A percentile compares a stretch with the other conserved stretches of the same genome.
Conservation (phyloP, 2,113 vertebrate species). For the Halcyon senegalensis region DNA sequence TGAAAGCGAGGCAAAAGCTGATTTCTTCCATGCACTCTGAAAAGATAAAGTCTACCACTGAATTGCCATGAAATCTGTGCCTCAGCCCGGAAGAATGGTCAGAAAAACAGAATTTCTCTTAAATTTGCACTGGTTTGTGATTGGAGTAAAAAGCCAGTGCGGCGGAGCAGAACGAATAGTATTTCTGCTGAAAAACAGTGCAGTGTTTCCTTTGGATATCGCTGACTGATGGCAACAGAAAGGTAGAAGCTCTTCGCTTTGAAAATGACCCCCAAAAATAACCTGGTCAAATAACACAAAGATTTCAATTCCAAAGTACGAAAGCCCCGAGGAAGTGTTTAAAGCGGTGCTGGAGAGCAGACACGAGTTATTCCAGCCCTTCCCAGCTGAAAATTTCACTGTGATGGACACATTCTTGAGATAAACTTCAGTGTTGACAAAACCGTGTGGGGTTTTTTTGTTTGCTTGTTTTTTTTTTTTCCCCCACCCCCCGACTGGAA, state of each 20-base stretch:
- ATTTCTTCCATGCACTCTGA: background rate
- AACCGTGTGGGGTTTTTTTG: background rate
- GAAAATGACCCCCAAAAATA: background rate
- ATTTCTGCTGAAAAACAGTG: background rate
- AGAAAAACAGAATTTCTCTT: background rate
- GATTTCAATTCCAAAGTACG: background rate
- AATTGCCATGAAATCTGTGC: background rate
- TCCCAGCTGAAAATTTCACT: background rate
- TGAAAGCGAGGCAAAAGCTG: background rate
- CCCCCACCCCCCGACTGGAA: background rate
- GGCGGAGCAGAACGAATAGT: background rate
- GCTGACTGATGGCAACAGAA: accelerated
- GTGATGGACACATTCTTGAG: background rate
- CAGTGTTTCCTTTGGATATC: background rate
- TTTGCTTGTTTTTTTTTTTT: background rate
- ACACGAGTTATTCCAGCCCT: background rate
- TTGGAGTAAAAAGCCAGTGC: background rate
- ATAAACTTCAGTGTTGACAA: background rate
- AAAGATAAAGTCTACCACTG: background rate
- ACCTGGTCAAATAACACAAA: background rate
- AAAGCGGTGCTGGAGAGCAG: background rate
- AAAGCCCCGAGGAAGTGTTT: background rate
- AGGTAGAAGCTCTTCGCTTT: background rate
- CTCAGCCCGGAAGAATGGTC: background rate
- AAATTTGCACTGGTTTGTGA: background rate